Evolutionary conservation across 2,113 vertebrate genomes (phyloP), one percentile per base, ranked within the genome.

Genomic region (Bufo bufo): DNA sequence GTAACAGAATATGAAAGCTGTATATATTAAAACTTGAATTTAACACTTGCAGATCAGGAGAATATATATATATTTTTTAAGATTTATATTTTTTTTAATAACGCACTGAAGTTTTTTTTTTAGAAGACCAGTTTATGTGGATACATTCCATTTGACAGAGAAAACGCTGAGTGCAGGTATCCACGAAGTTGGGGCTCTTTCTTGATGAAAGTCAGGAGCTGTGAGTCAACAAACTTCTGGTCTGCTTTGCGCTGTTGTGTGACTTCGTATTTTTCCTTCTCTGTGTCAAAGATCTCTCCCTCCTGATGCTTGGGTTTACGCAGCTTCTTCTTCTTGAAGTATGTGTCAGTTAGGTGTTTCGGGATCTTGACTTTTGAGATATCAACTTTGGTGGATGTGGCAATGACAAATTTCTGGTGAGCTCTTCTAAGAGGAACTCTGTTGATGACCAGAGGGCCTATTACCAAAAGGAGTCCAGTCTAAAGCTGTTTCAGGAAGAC

Each of bases 321-420:
- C 92, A 99, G 95, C 94, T 90, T 96, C 97, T 99, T 99, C 96
- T 99, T 99, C 94, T 99, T 99, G 84, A 99, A 99, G 92, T 99
- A 99, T 0, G 96, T 78, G 47, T 99, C 98, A 0, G 93, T 97
- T 79, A 99, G 95, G 33, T 95, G 96, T 85, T 97, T 97, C 50
- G 98, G 97, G 77, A 99, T 90, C 91, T 98, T 99, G 87, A 99
- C 92, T 6, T 92, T 91, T 49, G 97, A 94, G 91, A 99, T 95
- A 89, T 99, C 97, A 9, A 99, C 66, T 90, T 97, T 98, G 52
- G 98, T 99, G 74, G 94, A 95, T 0, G 98, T 99, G 90, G 98
- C 98, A 0, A 99, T 99, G 90, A 97, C 96, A 61, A 99, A 99
- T 91, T 99, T 99, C 94, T 99, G 98, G 89, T 99, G 98, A 88